Evolutionary conservation across 2,113 vertebrate species (phyloP), one percentile per base, ranked within the genome.

Genomic region (Tonatia bakeri): DNA sequence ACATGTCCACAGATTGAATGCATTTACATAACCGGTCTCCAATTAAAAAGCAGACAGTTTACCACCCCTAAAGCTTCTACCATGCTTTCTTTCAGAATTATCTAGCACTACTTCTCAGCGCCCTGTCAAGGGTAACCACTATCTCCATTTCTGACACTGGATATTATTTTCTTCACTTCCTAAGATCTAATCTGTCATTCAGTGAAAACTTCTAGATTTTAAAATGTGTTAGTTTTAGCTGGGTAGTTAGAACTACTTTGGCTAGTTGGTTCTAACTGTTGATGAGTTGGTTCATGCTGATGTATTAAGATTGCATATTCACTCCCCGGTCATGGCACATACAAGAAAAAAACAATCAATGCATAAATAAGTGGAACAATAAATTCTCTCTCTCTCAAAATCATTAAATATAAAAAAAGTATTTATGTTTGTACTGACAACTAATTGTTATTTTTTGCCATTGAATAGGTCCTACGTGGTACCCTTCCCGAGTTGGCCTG

Each of bases 381-480:
- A 61, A 28, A 28, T 61, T 28, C 59, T 61, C 26, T 28, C 59
- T 61, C 59, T 31, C 26, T 61, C 54, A 56, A 56, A 56, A 56
- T 56, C 20, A 56, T 22, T 22, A 22, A 56, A 22, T 56, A 22
- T 22, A 56, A 56, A 56, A 52, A 54, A 8, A 50, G 47, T 56
- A 22, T 22, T 56, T 70, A 54, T 1, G 33, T 0, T 64, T 85
- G 33, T n/a, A 16, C 2, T 76, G 40, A 92, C 94, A 90, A 91
- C 90, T 95, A 96, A 97, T 90, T 95, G 5, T 52, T 76, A 13
- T 0, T 22, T 17, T 94, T 96, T 98, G 69, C 96, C 54, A 87
- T 96, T 96, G 16, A 87, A 94, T 86, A 99, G 99, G 98, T 98
- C 98, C 99, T 59, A 98, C 98, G 59, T 99, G 98, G 98, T 98